A percentile compares a stretch with the other conserved stretches of the same genome.
Evolutionary conservation across 2,888 invertebrate species (phyloP).

Genomic region (Drosophila picticornis): DNA sequence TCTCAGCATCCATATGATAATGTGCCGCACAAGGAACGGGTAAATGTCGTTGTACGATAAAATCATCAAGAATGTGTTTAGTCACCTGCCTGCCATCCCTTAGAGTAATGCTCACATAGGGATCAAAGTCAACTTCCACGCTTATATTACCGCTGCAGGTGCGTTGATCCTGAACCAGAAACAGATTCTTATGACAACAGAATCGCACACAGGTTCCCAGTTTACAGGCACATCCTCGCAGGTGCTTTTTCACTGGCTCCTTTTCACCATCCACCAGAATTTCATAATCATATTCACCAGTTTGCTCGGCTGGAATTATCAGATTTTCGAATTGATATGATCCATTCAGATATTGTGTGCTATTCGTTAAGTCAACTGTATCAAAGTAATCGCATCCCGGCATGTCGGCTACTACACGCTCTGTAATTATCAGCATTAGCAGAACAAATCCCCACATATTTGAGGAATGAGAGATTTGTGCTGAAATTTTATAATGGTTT

Average conservation of each 20-base stretch:
- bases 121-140: constrained; percentile 9
- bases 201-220: constrained; percentile 80
- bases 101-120: constrained; percentile 34
- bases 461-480: not conserved
- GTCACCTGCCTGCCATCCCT: not conserved
- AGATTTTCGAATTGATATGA: constrained; percentile 65
- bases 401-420: constrained; percentile 23
- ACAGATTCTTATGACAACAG: constrained; percentile 59
- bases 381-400: constrained; percentile 69
- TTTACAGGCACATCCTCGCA: constrained; percentile 74
- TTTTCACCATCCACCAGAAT: constrained; percentile 20
- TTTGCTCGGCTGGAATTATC: constrained; percentile 55
- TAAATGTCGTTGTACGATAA: constrained; percentile 43
- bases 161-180: constrained; percentile 6
- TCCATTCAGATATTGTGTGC: constrained; percentile 57
- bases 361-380: constrained; percentile 62
- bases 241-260: constrained; percentile 34
- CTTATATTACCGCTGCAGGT: constrained; percentile 17
- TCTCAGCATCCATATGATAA: constrained; percentile 17
- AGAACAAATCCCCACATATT: constrained; percentile 14
- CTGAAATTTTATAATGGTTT: not conserved
- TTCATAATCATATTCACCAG: constrained; percentile 58
- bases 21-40: constrained; percentile 46
- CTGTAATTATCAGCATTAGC: not conserved
- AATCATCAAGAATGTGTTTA: constrained; percentile 29